A percentile compares a stretch with the other conserved stretches of the same genome.
phyloP scores from a whole-genome alignment of 2,888 invertebrate genomes.

The Notodonta dromedarius region DNA sequence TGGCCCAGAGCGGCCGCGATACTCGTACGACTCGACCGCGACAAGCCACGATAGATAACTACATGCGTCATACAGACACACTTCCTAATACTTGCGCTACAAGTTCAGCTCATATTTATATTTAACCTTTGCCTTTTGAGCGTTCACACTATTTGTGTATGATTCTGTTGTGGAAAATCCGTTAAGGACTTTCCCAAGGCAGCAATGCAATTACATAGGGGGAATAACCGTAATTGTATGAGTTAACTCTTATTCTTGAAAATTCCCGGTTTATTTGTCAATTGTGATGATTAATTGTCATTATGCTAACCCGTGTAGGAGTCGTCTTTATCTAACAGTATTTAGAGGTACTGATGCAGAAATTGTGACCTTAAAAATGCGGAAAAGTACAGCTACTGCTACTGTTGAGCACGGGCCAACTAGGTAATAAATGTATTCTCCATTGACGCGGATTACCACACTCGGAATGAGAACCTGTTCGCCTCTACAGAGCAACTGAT shows the following conservation, averaged over 20 bases:
- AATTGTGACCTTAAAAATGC: constrained; percentile 2
- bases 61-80: constrained; percentile 41
- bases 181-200: not conserved
- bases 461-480: constrained; percentile 47
- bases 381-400: constrained; percentile 10
- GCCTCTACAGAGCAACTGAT: constrained; percentile 45
- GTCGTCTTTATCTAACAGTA: not conserved
- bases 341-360: not conserved
- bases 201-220: not conserved
- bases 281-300: not conserved
- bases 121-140: not conserved
- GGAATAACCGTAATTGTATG: not conserved
- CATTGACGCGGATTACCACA: constrained; percentile 36
- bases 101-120: constrained; percentile 41
- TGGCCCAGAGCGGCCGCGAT: constrained; percentile 57
- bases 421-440: constrained; percentile 24
- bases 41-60: constrained; percentile 41
- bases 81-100: constrained; percentile 44
- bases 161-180: not conserved
- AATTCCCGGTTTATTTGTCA: not conserved
- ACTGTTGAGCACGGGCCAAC: constrained; percentile 7
- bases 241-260: not conserved
- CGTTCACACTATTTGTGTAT: not conserved
- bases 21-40: constrained; percentile 41
- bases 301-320: not conserved